These are phyloP conservation scores for Margarornis squamiger DNA, from an alignment of 2,797 vertebrate genomes.

Conservation along the genomic window DNA sequence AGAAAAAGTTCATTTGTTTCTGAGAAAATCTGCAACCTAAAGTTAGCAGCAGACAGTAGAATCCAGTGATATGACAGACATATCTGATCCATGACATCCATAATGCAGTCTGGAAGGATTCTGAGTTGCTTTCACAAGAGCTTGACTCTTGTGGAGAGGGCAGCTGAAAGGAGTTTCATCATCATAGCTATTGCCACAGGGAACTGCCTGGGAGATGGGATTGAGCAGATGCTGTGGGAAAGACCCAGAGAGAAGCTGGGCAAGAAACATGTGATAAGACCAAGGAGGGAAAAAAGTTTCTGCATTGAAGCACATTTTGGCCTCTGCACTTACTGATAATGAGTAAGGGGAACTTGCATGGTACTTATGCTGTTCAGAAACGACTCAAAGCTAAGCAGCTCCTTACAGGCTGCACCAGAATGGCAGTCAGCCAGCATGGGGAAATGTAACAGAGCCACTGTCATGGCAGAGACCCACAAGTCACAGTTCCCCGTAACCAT, in stretches of 20 bases:
- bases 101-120: not conserved
- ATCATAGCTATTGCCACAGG: not conserved
- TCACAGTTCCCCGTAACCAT: not conserved
- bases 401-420: not conserved
- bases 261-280: not conserved
- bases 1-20: not conserved
- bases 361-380: not conserved
- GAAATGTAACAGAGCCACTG: not conserved
- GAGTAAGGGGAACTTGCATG: not conserved
- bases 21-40: not conserved
- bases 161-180: accelerated
- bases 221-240: not conserved
- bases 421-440: not conserved
- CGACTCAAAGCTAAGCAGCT: not conserved
- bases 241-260: not conserved
- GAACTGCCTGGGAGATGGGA: not conserved
- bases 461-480: not conserved
- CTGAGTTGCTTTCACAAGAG: not conserved
- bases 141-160: not conserved
- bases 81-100: not conserved
- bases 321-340: not conserved
- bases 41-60: not conserved
- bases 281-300: not conserved
- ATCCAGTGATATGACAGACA: not conserved
- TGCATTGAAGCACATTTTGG: not conserved